phyloP scores from a whole-genome alignment of 2,888 invertebrate genomes.

The Xiphydria camelus region DNA sequence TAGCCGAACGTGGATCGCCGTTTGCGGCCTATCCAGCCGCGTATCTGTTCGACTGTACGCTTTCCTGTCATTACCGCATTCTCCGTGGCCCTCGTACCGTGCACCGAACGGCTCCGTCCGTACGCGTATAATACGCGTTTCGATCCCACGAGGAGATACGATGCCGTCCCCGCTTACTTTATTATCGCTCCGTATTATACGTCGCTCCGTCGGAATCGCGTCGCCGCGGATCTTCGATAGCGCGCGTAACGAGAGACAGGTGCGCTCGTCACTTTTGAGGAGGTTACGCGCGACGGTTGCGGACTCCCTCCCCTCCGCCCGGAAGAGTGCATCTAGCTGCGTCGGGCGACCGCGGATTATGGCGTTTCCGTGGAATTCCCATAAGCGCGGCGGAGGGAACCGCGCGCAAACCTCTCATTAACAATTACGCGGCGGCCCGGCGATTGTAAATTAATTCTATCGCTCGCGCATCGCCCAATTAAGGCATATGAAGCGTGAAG shows the following conservation, averaged over 20 bases:
- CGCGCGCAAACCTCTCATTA: conserved; percentile 39
- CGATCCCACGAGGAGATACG: conserved; percentile 37
- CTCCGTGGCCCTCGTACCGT: conserved; percentile 42
- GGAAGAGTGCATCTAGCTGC: too few relatives aligned
- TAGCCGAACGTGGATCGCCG: conserved; percentile 39
- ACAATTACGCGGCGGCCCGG: conserved; percentile 16
- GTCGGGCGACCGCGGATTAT: too few relatives aligned
- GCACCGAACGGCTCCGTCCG: conserved; percentile 39
- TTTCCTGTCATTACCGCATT: conserved; percentile 49
- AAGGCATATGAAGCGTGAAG: conserved; percentile 50
- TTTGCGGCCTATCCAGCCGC: conserved; percentile 35
- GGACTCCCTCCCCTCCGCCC: too few relatives aligned
- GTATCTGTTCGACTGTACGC: conserved; percentile 39
- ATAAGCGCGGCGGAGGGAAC: too few relatives aligned
- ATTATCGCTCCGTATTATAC: too few relatives aligned
- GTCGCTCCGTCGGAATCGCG: too few relatives aligned
- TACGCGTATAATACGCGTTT: too few relatives aligned
- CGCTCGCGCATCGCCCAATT: conserved; percentile 47
- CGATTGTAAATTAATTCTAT: conserved; percentile 51
- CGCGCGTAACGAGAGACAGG: too few relatives aligned
- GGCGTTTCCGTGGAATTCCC: too few relatives aligned
- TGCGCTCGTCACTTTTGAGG: too few relatives aligned
- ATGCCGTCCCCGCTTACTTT: conserved; percentile 31
- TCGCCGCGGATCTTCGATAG: too few relatives aligned
- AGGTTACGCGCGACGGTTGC: too few relatives aligned